A percentile compares a stretch with the other conserved stretches of the same genome.
Conservation (phyloP, 2,797 vertebrate species). For the Microtus californicus region DNA sequence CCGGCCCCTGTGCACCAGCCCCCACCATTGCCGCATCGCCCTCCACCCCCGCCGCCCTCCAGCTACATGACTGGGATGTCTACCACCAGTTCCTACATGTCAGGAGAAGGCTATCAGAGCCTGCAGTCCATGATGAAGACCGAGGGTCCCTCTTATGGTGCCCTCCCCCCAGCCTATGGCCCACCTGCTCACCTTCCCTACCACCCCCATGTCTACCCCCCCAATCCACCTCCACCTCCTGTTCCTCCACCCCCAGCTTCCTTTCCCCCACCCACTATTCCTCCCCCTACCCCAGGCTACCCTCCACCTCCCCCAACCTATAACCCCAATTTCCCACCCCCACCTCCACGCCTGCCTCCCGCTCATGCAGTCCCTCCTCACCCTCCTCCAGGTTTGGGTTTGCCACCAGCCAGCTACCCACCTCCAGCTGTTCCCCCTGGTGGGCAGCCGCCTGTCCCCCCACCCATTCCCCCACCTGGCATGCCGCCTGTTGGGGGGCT, state of each 20-base stretch:
- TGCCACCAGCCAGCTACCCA: conserved; percentile 94
- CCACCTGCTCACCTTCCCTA: conserved; percentile 92
- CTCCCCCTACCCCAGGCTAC: conserved; percentile 92
- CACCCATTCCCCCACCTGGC: conserved; percentile 93
- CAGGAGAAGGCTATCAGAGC: conserved; percentile 96
- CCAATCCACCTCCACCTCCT: conserved; percentile 90
- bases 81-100: conserved; percentile 98
- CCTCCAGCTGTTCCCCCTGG: conserved; percentile 94
- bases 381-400: conserved; percentile 93
- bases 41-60: conserved; percentile 91
- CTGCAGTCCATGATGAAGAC: conserved; percentile 99
- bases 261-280: conserved; percentile 90
- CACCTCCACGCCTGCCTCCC: conserved; percentile 92
- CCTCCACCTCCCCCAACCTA: conserved; percentile 94
- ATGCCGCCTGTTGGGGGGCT: conserved; percentile 94
- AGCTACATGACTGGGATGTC: conserved; percentile 95
- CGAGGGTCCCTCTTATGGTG: conserved; percentile 93
- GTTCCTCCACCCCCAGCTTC: conserved; percentile 91
- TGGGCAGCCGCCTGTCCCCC: conserved; percentile 94
- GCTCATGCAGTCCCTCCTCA: conserved; percentile 91
- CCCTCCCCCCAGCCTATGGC: conserved; percentile 92
- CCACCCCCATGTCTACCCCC: conserved; percentile 92
- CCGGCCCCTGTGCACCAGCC: conserved; percentile 93
- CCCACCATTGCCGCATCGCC: conserved; percentile 94
- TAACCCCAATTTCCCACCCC: conserved; percentile 93